Evolutionary conservation across 1,140 invertebrate genomes (phyloP), one percentile per base, ranked within the genome.

Genomic region (Triops cancriformis): DNA sequence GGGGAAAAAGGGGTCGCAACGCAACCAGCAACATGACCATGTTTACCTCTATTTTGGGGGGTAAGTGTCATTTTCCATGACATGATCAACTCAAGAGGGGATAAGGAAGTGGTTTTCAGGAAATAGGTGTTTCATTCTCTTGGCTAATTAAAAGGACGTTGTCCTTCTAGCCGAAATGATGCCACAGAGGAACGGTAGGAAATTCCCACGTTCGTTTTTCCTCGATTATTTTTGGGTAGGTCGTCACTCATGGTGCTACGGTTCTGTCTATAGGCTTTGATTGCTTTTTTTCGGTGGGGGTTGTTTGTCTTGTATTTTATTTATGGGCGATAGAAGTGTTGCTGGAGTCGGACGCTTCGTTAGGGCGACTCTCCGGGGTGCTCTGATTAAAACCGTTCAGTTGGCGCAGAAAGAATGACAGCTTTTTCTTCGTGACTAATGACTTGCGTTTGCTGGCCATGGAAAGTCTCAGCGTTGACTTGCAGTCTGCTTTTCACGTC

Each of bases 141-240:
- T 64, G 7, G n/a, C 18, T 64, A 23, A 64, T 64, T 64, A 64
- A 64, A 5, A 64, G 51, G 51, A 9, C 51, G 2, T 64, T 18
- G 51, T 64, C 51, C 23, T 64, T 23, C 18, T 64, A 11, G 6
- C 14, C 9, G 23, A 64, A 64, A 6, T 6, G 51, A 14, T 64
- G 23, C 6, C 6, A 10, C 10, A 64, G 0, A 64, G 18, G 10
- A 64, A 6, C 9, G 10, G 10, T 6, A 14, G 23, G 1, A 18
- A n/a, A 64, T 64, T 64, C 51, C 51, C 51, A 64, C 51, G 51
- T 64, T 64, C 51, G 31, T 37, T 64, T 64, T 23, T 64, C 51
- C 51, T 64, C 18, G 51, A 64, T 9, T 18, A 6, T 64, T 64
- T 64, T 37, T 9, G 51, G 51, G 10, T 14, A 64, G 18, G 51